Evolutionary conservation across 2,797 vertebrate species (phyloP).

Genomic region (Nyctibius grandis): DNA sequence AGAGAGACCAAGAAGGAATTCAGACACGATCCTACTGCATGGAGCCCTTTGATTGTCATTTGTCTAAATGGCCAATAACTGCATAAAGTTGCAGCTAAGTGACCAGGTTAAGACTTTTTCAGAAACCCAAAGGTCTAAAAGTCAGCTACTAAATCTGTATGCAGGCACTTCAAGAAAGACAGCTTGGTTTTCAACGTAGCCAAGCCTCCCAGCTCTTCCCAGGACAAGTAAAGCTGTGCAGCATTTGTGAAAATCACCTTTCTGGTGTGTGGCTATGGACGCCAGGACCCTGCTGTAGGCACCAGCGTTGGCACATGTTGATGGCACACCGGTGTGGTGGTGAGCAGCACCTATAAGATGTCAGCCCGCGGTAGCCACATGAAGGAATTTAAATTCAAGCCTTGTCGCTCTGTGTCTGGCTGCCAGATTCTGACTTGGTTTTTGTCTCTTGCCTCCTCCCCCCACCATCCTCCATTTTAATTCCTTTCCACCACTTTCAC

Average conservation of each 20-base stretch:
- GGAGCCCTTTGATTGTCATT: background rate
- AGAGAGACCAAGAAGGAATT: slow-evolving; percentile 8
- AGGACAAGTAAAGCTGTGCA: background rate
- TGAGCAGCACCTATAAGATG: background rate
- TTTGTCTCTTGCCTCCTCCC: slow-evolving; percentile 1
- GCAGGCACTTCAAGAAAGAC: background rate
- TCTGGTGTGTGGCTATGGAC: background rate
- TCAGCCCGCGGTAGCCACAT: background rate
- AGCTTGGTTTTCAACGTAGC: background rate
- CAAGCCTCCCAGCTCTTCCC: background rate
- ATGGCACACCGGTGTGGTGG: background rate
- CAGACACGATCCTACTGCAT: background rate
- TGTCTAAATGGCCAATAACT: slow-evolving; percentile 1
- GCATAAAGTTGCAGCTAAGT: background rate
- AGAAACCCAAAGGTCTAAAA: background rate
- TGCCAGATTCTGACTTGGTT: slow-evolving; percentile 25
- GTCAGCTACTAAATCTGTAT: background rate
- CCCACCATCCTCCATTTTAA: background rate
- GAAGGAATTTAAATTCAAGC: slow-evolving; percentile 25
- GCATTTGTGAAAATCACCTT: background rate
- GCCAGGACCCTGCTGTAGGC: background rate
- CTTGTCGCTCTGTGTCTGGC: background rate
- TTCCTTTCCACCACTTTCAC: slow-evolving; percentile 19
- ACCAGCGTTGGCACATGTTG: background rate
- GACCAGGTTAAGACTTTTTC: slow-evolving; percentile 5